These are phyloP conservation scores for Altica lythri DNA, from an alignment of 2,888 invertebrate species.

Conservation along the genomic window DNA sequence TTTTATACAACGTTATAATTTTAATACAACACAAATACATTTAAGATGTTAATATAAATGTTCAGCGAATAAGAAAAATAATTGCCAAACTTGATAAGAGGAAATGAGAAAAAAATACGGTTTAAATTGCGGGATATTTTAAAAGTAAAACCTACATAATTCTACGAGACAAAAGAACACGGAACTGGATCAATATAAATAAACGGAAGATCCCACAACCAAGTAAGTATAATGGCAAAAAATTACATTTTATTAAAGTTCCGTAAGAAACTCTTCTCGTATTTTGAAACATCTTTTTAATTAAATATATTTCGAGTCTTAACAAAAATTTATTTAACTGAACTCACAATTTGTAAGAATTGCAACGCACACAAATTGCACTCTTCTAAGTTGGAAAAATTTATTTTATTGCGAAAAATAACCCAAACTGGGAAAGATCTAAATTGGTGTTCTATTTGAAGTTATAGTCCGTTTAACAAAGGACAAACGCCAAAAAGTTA, in stretches of 20 bases:
- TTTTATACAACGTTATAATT: too few relatives aligned
- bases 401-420: constrained; percentile 23
- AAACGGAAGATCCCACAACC: neutral
- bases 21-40: too few relatives aligned
- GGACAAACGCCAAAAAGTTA: constrained; percentile 21
- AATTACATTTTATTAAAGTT: too few relatives aligned
- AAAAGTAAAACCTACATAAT: neutral
- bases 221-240: too few relatives aligned
- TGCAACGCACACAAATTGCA: constrained; percentile 24
- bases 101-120: too few relatives aligned
- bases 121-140: neutral
- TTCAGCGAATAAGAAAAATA: too few relatives aligned
- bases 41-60: too few relatives aligned
- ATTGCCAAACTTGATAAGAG: too few relatives aligned
- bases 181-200: neutral
- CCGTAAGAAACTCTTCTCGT: constrained; percentile 8
- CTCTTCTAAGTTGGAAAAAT: constrained; percentile 13
- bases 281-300: constrained; percentile 5
- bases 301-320: constrained; percentile 20
- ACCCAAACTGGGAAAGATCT: constrained; percentile 15
- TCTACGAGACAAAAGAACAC: neutral
- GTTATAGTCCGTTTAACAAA: constrained; percentile 24
- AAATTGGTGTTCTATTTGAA: constrained; percentile 20
- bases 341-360: neutral
- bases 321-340: constrained; percentile 11